Evolutionary conservation across 2,888 invertebrate genomes (phyloP).

Genomic region (Hyles lineata): DNA sequence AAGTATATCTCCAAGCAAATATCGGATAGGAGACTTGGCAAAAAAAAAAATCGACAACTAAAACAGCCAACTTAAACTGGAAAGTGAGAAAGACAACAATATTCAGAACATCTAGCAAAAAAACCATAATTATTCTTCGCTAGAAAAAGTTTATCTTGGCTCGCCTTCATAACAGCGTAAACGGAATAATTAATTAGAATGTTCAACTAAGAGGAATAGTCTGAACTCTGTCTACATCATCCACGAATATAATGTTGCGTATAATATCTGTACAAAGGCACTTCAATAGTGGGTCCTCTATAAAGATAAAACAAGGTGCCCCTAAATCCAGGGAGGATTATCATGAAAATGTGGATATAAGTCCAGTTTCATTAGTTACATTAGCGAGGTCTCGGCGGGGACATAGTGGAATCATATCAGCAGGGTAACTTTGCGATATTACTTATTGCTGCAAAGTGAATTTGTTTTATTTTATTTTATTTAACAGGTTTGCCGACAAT

Average conservation of each 20-base stretch:
- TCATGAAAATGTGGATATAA: constrained; percentile 54
- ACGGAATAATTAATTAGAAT: constrained; percentile 16
- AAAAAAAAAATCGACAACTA: too few species aligned
- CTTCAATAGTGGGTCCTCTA: constrained; percentile 38
- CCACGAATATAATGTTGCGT: neutral
- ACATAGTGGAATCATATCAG: neutral
- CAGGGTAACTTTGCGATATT: neutral
- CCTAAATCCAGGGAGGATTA: constrained; percentile 51
- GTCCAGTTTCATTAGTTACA: constrained; percentile 64
- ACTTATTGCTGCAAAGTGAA: too few species aligned
- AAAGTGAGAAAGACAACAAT: neutral
- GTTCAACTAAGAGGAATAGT: neutral
- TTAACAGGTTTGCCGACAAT: too few species aligned
- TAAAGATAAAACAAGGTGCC: constrained; percentile 52
- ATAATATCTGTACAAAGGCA: neutral
- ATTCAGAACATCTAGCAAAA: neutral
- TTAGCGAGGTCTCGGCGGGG: constrained; percentile 51
- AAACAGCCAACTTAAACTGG: too few species aligned
- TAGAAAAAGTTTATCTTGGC: neutral
- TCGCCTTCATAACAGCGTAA: constrained; percentile 7
- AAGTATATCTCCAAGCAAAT: too few species aligned
- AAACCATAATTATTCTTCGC: neutral
- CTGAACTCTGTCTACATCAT: constrained; percentile 1
- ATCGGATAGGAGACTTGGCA: too few species aligned
- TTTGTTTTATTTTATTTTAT: too few species aligned